phyloP scores from a whole-genome alignment of 2,113 vertebrate genomes.

The Lampris megalopsis region DNA sequence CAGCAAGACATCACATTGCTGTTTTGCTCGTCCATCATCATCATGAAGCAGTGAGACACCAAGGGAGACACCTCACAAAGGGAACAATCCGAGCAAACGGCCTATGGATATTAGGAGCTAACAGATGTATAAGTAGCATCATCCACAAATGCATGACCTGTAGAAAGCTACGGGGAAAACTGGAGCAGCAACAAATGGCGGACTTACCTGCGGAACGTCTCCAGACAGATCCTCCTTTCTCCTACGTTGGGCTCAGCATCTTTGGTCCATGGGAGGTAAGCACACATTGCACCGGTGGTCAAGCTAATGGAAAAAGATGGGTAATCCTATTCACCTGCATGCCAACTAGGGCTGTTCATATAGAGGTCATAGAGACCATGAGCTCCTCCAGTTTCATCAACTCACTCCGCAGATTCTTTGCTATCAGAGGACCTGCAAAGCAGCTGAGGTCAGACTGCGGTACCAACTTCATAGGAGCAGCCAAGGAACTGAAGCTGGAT shows the following conservation, averaged over 20 bases:
- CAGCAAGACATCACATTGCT: background rate
- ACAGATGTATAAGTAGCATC: background rate
- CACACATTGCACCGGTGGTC: conserved; percentile 4
- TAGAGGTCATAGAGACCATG: too few species aligned
- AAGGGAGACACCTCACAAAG: conserved; percentile 41
- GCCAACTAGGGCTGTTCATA: too few species aligned
- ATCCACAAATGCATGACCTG: conserved; percentile 3
- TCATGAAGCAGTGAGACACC: conserved; percentile 35
- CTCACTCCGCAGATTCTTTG: too few species aligned
- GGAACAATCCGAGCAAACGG: conserved; percentile 31
- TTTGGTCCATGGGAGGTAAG: conserved; percentile 9
- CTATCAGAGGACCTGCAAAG: too few species aligned
- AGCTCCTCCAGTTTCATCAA: too few species aligned
- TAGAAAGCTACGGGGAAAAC: background rate
- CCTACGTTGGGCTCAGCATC: background rate
- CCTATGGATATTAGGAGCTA: conserved; percentile 5
- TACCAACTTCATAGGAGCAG: too few species aligned
- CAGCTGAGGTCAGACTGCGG: too few species aligned
- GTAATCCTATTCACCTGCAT: too few species aligned
- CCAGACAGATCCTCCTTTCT: too few species aligned
- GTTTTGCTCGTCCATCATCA: conserved; percentile 4
- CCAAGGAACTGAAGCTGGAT: too few species aligned
- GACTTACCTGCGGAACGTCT: conserved; percentile 12
- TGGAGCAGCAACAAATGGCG: background rate
- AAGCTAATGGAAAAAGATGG: conserved; percentile 20